Percentiles rank a stretch among this genome's conserved stretches.
These are phyloP conservation scores for Acanthococcus lagerstroemiae DNA, from an alignment of 2,888 invertebrate genomes.

Conservation along the genomic window DNA sequence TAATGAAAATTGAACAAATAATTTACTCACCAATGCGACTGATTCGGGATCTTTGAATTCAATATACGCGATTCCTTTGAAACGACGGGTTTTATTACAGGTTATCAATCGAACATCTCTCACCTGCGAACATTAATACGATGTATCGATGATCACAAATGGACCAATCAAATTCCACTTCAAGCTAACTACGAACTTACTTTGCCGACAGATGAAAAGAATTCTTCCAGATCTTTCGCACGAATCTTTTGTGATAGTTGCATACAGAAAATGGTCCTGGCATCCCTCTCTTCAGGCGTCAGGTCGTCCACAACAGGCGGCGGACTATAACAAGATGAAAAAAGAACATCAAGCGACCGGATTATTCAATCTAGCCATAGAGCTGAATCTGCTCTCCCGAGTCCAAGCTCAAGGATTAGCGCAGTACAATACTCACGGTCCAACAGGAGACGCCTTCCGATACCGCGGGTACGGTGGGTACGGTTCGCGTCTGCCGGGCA, in stretches of 20 bases:
- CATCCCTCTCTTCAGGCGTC: constrained; percentile 94
- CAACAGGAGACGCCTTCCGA: constrained; percentile 43
- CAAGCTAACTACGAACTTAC: constrained; percentile 44
- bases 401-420: background rate
- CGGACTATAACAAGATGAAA: background rate
- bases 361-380: background rate
- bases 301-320: constrained; percentile 57
- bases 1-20: too few species aligned
- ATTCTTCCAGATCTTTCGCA: constrained; percentile 92
- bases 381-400: background rate
- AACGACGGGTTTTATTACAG: constrained; percentile 95
- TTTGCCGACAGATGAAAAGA: constrained; percentile 97
- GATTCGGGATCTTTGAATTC: constrained; percentile 98
- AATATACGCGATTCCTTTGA: constrained; percentile 99
- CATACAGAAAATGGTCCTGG: constrained; percentile 98
- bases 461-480: constrained; percentile 31
- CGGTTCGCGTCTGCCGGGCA: constrained; percentile 42
- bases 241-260: constrained; percentile 90
- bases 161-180: background rate
- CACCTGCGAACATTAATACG: constrained; percentile 42
- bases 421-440: constrained; percentile 41
- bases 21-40: constrained; percentile 80
- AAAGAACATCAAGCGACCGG: background rate
- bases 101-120: constrained; percentile 96
- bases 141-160: background rate